Evolutionary conservation across 2,888 invertebrate genomes (phyloP).

Genomic region (Himalopsyche japonica): DNA sequence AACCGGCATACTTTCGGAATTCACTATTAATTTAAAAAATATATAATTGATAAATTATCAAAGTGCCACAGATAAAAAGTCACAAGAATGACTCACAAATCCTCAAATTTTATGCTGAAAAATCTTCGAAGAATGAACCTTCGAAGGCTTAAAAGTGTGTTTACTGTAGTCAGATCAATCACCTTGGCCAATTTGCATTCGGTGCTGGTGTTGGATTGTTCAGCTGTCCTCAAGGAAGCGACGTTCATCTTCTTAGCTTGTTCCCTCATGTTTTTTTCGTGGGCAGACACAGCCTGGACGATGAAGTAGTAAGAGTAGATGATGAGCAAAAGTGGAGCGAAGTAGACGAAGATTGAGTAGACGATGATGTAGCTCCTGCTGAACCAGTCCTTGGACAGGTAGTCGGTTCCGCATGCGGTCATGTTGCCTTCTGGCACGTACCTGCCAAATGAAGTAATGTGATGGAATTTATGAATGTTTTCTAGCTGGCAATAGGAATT

Average conservation of each 20-base stretch:
- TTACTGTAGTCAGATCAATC: background rate
- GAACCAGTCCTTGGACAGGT: constrained; percentile 73
- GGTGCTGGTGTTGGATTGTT: constrained; percentile 76
- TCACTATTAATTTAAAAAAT: too few species aligned
- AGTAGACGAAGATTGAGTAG: constrained; percentile 79
- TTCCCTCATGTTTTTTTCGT: constrained; percentile 85
- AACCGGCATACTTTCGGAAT: too few species aligned
- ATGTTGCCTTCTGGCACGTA: constrained; percentile 94
- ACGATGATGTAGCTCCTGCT: constrained; percentile 79
- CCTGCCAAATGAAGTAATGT: constrained; percentile 50
- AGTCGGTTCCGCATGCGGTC: constrained; percentile 91
- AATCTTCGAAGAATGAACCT: too few species aligned
- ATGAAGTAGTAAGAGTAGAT: constrained; percentile 89
- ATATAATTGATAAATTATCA: too few species aligned
- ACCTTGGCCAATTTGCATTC: constrained; percentile 86
- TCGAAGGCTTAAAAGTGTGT: too few species aligned
- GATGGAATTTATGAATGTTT: too few species aligned
- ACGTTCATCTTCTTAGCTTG: constrained; percentile 95
- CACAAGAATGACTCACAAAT: too few species aligned
- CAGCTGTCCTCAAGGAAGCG: constrained; percentile 74
- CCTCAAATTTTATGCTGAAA: too few species aligned
- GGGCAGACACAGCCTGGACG: constrained; percentile 80
- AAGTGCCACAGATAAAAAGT: too few species aligned
- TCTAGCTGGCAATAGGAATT: too few species aligned
- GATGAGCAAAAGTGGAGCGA: constrained; percentile 75